phyloP scores from a whole-genome alignment of 1,140 invertebrate genomes.

The Lerema accius region DNA sequence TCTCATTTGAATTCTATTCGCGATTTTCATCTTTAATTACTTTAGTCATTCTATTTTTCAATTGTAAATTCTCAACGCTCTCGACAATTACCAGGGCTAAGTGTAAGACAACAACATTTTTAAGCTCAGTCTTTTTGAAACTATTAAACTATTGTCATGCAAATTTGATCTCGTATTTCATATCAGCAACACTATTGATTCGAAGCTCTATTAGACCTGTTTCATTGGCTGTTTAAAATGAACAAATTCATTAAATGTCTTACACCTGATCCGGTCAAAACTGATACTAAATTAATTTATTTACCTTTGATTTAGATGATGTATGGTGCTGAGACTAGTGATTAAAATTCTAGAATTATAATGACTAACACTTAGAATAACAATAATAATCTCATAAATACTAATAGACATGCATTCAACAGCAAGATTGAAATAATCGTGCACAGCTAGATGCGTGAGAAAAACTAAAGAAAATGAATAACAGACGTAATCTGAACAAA shows the following conservation, averaged over 20 bases:
- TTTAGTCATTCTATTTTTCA: conserved; percentile 36
- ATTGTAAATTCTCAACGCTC: conserved; percentile 82
- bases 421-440: conserved; percentile 77
- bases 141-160: conserved; percentile 34
- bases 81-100: conserved; percentile 74
- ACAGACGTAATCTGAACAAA: conserved; percentile 50
- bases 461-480: conserved; percentile 68
- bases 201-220: conserved; percentile 49
- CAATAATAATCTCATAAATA: conserved; percentile 59
- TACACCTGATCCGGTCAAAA: conserved; percentile 70
- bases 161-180: conserved; percentile 19
- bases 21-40: conserved; percentile 46
- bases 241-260: conserved; percentile 48
- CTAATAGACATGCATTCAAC: conserved; percentile 73
- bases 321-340: conserved; percentile 79
- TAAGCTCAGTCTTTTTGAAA: conserved; percentile 26
- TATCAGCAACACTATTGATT: conserved; percentile 55
- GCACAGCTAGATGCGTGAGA: conserved; percentile 81
- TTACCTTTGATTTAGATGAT: conserved; percentile 75
- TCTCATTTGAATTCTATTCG: conserved; percentile 43
- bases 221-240: conserved; percentile 32
- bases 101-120: conserved; percentile 64
- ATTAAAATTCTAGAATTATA: conserved; percentile 67
- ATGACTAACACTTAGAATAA: conserved; percentile 76
- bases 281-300: conserved; percentile 54